A percentile compares a stretch with the other conserved stretches of the same genome.
Evolutionary conservation across 2,797 vertebrate genomes (phyloP).

Genomic region (Myotis planiceps): DNA sequence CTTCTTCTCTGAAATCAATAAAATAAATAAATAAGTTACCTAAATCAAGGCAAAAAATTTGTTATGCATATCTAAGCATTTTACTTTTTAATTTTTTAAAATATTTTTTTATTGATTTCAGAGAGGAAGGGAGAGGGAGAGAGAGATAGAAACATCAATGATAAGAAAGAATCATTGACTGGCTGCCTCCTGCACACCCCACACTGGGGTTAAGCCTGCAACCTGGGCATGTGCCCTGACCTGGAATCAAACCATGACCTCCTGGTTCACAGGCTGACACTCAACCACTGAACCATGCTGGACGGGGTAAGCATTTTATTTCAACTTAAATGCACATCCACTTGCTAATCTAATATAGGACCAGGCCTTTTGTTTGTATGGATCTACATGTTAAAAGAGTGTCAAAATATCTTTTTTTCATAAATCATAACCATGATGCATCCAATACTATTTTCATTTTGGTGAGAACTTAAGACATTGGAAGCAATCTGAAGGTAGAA

Average conservation of each 20-base stretch:
- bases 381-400: background rate
- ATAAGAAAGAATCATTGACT: too few species aligned
- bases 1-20: too few species aligned
- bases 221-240: too few species aligned
- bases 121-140: too few species aligned
- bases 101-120: too few species aligned
- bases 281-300: too few species aligned
- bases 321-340: constrained; percentile 16
- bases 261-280: too few species aligned
- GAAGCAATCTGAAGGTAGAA: background rate
- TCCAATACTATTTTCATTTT: background rate
- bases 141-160: too few species aligned
- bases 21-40: background rate
- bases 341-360: background rate
- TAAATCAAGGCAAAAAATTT: background rate
- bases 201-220: too few species aligned
- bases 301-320: background rate
- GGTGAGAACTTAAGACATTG: background rate
- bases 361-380: background rate
- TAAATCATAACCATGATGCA: background rate
- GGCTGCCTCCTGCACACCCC: too few species aligned
- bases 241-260: too few species aligned
- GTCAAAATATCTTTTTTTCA: background rate
- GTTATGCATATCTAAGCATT: background rate
- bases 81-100: background rate